Evolutionary conservation across 2,113 vertebrate genomes (phyloP), one percentile per base, ranked within the genome.

Genomic region (Fulmarus glacialis): DNA sequence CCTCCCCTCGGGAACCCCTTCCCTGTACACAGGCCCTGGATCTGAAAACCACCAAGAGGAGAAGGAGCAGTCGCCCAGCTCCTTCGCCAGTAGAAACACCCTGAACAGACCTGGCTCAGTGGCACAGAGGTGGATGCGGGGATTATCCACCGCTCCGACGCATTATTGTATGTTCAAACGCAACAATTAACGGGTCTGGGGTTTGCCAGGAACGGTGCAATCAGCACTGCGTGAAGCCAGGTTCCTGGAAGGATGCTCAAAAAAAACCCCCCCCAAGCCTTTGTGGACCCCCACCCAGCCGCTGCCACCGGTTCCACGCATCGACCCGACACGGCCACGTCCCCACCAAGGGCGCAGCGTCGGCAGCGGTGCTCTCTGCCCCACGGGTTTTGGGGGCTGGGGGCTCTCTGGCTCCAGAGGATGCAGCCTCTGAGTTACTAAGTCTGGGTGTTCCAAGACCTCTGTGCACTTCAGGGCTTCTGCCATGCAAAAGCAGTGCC

Each of bases 341-440:
- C 32, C 48, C 23, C 30, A 30, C 5, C 0, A 2, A 52, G 53
- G 0, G 6, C 1, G 0, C 20, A 17, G 52, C 2, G 1, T 32
- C 56, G 34, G 38, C 47, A 50, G 20, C 3, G 55, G 23, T 23
- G 21, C 22, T 40, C 72, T 20, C 29, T 50, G 63, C 15, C 62
- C 47, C 21, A 4, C 1, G 21, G 18, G 8, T 2, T 67, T 43
- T 68, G 17, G 15, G 42, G 56, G 27, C 32, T 50, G 23, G 32
- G 52, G 24, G 11, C 12, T 55, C 66, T 63, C 85, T 5, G 8
- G 38, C 38, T 59, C 8, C 74, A 43, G 62, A 45, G 12, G n/a
- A 5, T 66, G 17, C 29, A 59, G 63, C n/a, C 18, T 63, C 67
- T 29, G 52, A 67, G 17, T 20, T 67, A 72, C 42, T 45, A 86